These are phyloP conservation scores for Noctua janthe DNA, from an alignment of 2,888 invertebrate species.

Conservation along the genomic window DNA sequence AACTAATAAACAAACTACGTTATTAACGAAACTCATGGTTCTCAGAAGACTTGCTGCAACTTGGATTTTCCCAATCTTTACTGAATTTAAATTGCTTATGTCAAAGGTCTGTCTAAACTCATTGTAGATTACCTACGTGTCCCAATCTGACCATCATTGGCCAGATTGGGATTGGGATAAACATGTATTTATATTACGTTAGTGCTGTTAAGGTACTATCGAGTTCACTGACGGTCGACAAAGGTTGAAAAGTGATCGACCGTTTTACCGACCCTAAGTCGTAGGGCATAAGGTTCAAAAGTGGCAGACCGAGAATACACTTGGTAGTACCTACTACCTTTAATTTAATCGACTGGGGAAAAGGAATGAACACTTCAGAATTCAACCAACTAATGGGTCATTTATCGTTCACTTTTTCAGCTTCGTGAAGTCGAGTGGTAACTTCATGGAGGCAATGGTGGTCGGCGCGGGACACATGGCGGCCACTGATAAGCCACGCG, in stretches of 20 bases:
- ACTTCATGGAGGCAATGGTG: constrained; percentile 84
- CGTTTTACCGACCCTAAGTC: no score
- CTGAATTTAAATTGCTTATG: background rate
- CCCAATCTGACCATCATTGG: background rate
- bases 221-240: no score
- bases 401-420: constrained; percentile 14
- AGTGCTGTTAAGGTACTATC: background rate
- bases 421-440: constrained; percentile 18
- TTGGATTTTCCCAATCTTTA: background rate
- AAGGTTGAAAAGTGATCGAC: no score
- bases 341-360: background rate
- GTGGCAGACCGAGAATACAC: no score
- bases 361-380: background rate
- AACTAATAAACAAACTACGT: background rate
- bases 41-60: background rate
- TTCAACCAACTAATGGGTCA: constrained; percentile 4
- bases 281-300: no score
- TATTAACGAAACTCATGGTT: background rate
- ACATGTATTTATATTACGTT: background rate
- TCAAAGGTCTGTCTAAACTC: background rate
- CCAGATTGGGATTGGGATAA: background rate
- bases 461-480: constrained; percentile 90
- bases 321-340: background rate
- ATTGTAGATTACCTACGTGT: background rate
- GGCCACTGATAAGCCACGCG: constrained; percentile 81